These are phyloP conservation scores for Thaumatotibia leucotreta DNA, from an alignment of 1,140 invertebrate species.

Conservation along the genomic window DNA sequence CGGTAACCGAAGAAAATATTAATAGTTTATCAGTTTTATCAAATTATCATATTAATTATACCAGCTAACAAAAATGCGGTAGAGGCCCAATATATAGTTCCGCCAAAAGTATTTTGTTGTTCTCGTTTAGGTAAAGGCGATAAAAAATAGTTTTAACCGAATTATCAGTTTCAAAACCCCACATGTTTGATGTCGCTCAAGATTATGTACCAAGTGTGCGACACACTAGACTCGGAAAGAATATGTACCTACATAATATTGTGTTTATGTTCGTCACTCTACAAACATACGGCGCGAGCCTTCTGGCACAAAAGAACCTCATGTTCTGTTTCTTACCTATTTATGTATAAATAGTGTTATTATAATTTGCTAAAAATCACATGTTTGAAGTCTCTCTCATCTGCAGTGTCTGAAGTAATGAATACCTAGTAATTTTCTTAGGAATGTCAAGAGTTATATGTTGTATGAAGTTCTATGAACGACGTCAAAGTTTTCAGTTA, in stretches of 20 bases:
- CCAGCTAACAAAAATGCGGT: too few species aligned
- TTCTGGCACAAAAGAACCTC: constrained; percentile 10
- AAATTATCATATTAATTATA: too few species aligned
- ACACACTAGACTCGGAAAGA: neutral
- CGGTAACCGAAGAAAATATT: too few species aligned
- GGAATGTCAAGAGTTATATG: too few species aligned
- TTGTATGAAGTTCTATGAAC: neutral
- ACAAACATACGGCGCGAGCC: constrained; percentile 15
- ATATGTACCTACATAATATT: constrained; percentile 9
- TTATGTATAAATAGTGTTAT: neutral
- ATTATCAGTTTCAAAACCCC: neutral
- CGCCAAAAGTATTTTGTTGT: too few species aligned
- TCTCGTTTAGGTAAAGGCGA: neutral
- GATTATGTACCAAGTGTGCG: neutral
- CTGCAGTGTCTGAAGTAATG: too few species aligned
- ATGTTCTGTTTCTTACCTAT: neutral
- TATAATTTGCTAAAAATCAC: neutral
- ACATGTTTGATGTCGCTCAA: neutral
- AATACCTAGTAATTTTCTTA: too few species aligned
- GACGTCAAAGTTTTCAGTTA: neutral
- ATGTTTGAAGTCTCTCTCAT: too few species aligned
- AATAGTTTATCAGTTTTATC: too few species aligned
- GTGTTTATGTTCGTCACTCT: constrained; percentile 14
- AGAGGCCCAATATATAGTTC: too few species aligned
- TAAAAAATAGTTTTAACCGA: neutral